These are phyloP conservation scores for Melipona beecheii DNA, from an alignment of 2,888 invertebrate genomes.

Conservation along the genomic window DNA sequence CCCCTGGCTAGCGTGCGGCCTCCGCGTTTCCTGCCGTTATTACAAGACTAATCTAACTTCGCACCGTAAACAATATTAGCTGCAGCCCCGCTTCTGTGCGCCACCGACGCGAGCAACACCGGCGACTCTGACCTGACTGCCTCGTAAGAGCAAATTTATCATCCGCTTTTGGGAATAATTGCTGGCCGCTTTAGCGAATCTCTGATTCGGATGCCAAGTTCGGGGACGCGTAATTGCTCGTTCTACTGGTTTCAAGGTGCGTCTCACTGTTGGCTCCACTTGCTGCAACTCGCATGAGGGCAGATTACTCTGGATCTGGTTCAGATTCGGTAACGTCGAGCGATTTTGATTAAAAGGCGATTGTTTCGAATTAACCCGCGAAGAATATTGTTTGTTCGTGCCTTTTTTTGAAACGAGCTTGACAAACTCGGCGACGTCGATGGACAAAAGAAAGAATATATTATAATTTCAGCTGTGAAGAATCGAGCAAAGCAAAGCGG, in stretches of 20 bases:
- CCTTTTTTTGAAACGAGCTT: too few relatives aligned
- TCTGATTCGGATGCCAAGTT: constrained; percentile 32
- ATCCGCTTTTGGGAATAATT: constrained; percentile 49
- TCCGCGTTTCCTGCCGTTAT: constrained; percentile 64
- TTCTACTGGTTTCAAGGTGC: neutral
- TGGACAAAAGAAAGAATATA: too few relatives aligned
- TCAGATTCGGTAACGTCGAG: too few relatives aligned
- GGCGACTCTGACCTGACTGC: neutral
- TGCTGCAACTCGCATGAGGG: too few relatives aligned
- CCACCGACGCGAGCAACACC: constrained; percentile 4
- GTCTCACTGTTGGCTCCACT: neutral
- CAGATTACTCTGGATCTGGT: too few relatives aligned
- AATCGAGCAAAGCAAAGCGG: too few relatives aligned
- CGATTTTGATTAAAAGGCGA: too few relatives aligned
- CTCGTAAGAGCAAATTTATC: constrained; percentile 53
- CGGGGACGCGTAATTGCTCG: constrained; percentile 28
- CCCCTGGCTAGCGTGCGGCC: constrained; percentile 27
- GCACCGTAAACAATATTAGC: constrained; percentile 70
- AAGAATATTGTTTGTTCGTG: too few relatives aligned
- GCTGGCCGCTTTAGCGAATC: constrained; percentile 1
- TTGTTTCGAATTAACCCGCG: too few relatives aligned
- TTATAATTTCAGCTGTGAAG: too few relatives aligned
- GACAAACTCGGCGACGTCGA: too few relatives aligned
- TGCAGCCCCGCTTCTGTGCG: neutral
- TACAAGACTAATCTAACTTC: constrained; percentile 72